phyloP scores from a whole-genome alignment of 2,113 vertebrate genomes.

The Petroica traversi region DNA sequence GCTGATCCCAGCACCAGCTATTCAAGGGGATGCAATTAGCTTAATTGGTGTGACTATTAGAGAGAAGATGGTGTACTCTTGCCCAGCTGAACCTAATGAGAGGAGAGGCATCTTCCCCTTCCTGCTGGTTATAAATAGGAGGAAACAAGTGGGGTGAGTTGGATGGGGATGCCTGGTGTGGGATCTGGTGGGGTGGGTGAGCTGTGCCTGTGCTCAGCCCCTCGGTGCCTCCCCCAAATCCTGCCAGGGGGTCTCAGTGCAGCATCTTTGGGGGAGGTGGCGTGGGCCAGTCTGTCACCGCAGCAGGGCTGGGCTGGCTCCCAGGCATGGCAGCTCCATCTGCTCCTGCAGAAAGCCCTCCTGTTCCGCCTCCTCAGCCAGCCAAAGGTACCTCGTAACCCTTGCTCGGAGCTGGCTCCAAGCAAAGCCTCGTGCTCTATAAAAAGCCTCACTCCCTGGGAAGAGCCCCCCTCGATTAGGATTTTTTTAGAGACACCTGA shows the following conservation, averaged over 20 bases:
- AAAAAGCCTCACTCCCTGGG: neutral
- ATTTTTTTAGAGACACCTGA: neutral
- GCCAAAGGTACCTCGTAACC: conserved; percentile 15
- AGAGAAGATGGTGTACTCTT: neutral
- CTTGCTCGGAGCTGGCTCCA: neutral
- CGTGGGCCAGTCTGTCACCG: conserved; percentile 43
- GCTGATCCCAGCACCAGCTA: neutral
- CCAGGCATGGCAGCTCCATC: conserved; percentile 46
- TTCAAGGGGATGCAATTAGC: neutral
- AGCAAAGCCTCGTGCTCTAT: neutral
- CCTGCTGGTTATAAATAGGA: neutral
- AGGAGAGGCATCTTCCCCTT: neutral
- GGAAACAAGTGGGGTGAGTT: fast-evolving
- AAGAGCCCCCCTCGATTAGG: neutral
- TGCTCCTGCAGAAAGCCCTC: conserved; percentile 44
- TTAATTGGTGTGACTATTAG: neutral
- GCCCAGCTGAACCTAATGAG: neutral
- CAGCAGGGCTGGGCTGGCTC: conserved; percentile 51
- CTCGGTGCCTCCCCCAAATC: neutral
- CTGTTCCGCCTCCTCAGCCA: conserved; percentile 14
- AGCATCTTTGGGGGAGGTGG: neutral
- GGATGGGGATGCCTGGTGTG: neutral
- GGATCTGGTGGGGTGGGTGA: neutral
- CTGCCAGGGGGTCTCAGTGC: neutral
- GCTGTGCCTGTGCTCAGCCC: neutral